Conservation (phyloP, 2,113 vertebrate species). For the Panthera uncia region DNA sequence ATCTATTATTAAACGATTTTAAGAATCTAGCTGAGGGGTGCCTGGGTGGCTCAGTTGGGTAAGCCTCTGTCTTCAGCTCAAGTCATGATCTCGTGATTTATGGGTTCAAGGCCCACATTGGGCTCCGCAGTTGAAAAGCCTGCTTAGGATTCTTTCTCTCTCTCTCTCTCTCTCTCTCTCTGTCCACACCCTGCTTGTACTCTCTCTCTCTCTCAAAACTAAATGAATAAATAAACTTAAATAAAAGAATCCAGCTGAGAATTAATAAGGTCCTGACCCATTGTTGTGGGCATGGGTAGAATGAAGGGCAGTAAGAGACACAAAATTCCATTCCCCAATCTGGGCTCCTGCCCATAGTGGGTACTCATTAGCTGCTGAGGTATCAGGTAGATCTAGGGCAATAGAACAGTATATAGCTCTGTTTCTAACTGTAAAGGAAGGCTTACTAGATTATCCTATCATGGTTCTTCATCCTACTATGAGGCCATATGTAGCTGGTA, state of each 20-base stretch:
- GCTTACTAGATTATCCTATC: slow-evolving; percentile 40
- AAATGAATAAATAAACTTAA: too few relatives aligned
- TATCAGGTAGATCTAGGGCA: neutral
- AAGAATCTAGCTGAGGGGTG: neutral
- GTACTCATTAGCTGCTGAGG: neutral
- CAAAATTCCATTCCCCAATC: neutral
- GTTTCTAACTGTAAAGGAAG: slow-evolving; percentile 46
- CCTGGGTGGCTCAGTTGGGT: too few relatives aligned
- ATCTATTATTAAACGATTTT: slow-evolving; percentile 3
- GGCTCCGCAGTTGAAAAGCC: too few relatives aligned
- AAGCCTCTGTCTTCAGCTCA: too few relatives aligned
- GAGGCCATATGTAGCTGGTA: slow-evolving; percentile 9
- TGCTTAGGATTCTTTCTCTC: too few relatives aligned
- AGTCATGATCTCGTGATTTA: too few relatives aligned
- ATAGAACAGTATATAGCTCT: neutral
- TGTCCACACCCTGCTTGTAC: too few relatives aligned
- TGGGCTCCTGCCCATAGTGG: neutral
- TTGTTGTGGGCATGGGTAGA: neutral
- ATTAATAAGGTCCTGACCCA: neutral
- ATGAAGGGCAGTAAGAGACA: neutral
- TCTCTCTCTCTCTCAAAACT: too few relatives aligned
- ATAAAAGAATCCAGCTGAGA: neutral
- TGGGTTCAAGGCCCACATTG: too few relatives aligned
- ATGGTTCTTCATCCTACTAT: neutral
- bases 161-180: too few relatives aligned